Percentiles rank a stretch among this genome's conserved stretches.
Evolutionary conservation across 2,113 vertebrate genomes (phyloP).

Genomic region (Anhinga rufa): DNA sequence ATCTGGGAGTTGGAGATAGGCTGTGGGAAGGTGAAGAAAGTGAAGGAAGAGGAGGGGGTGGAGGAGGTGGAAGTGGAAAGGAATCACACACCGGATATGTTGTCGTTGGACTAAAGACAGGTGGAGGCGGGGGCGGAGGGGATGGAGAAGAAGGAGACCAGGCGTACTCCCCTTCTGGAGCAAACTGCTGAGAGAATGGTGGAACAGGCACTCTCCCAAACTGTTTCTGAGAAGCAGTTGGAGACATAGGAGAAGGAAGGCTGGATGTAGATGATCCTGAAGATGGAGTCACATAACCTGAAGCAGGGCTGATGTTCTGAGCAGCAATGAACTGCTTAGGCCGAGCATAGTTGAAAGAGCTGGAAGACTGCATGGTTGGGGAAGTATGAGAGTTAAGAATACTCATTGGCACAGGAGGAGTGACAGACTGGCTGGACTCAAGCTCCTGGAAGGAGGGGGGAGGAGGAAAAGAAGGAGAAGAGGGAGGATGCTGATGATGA

Average conservation of each 20-base stretch:
- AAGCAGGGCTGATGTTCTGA: conserved; percentile 80
- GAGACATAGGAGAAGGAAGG: conserved; percentile 88
- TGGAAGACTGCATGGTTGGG: conserved; percentile 86
- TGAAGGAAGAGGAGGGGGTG: conserved; percentile 75
- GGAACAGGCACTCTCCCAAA: conserved; percentile 76
- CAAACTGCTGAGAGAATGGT: conserved; percentile 73
- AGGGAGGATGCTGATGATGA: conserved; percentile 55
- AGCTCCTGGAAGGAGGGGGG: conserved; percentile 90
- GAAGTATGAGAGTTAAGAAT: conserved; percentile 75
- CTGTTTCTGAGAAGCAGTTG: conserved; percentile 79
- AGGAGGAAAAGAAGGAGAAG: conserved; percentile 87
- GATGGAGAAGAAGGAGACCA: conserved; percentile 87
- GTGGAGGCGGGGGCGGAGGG: conserved; percentile 90
- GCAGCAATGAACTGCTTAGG: conserved; percentile 99
- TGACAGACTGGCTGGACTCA: conserved; percentile 72
- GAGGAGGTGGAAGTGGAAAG: conserved; percentile 82
- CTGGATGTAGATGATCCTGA: conserved; percentile 88
- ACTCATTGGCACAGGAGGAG: conserved; percentile 73
- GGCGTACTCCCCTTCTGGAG: conserved; percentile 71
- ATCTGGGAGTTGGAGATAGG: conserved; percentile 68
- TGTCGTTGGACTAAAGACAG: conserved; percentile 78
- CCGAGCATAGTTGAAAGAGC: conserved; percentile 96
- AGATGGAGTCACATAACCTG: conserved; percentile 81
- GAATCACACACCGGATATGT: conserved; percentile 66
- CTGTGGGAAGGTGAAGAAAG: conserved; percentile 62